phyloP scores from a whole-genome alignment of 2,797 vertebrate genomes.

The Crypturellus tataupa region DNA sequence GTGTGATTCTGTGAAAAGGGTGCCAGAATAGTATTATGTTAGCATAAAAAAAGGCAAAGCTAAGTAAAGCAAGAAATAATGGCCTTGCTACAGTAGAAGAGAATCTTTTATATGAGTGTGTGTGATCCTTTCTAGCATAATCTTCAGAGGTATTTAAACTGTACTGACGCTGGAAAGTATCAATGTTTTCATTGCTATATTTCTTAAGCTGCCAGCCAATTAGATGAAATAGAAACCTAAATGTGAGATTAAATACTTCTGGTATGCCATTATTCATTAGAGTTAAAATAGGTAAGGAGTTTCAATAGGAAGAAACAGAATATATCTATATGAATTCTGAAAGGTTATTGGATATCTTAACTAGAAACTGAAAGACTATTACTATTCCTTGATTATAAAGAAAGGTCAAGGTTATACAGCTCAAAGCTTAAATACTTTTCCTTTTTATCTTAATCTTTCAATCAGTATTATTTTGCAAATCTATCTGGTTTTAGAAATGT shows the following conservation, averaged over 20 bases:
- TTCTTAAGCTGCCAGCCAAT: background rate
- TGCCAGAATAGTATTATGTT: background rate
- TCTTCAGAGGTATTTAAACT: background rate
- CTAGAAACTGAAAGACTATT: background rate
- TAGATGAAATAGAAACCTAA: background rate
- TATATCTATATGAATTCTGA: background rate
- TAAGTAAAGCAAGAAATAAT: background rate
- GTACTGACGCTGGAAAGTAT: background rate
- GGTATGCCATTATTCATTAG: rapidly evolving
- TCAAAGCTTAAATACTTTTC: background rate
- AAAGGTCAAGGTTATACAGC: background rate
- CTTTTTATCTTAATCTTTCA: background rate
- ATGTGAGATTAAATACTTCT: background rate
- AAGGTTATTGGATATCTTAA: background rate
- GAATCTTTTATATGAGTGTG: background rate
- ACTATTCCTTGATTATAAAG: background rate
- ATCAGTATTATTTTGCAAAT: background rate
- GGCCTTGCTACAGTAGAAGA: background rate
- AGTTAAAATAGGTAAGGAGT: background rate
- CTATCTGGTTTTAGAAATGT: background rate
- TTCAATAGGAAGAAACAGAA: background rate
- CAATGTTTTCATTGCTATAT: background rate
- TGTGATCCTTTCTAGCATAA: background rate
- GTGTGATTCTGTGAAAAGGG: background rate
- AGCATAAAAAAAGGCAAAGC: background rate